Base-by-base conservation (phyloP, 1,140 invertebrate genomes). In the Sitophilus oryzae region DNA sequence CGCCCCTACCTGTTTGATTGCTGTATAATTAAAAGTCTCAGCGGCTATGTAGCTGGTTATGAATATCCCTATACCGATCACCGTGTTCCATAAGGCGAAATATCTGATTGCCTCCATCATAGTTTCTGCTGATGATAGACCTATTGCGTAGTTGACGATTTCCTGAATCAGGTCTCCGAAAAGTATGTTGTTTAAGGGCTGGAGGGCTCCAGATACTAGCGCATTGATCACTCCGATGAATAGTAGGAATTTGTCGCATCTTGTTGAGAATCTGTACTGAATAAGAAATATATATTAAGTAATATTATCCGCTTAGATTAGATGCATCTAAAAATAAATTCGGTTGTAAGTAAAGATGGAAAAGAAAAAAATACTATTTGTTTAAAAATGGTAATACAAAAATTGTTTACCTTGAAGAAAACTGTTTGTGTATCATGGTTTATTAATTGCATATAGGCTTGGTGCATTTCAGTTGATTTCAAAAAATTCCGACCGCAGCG, bases 161-260 rank as follows among this genome's bases (percentile, higher is more conserved):
- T 65, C 65, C 20, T 76, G 77, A 0, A 84, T 77, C 47, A 88
- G 72, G 51, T 77, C 73, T 2, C 85, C 82, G 65, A 86, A 85
- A n/a, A 88, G 73, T 6, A 84, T 69, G 40, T 83, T 83, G 62
- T 88, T 82, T 5, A 82, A 59, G 0, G 85, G 85, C 30, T 83
- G 79, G 21, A 79, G 77, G 8, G 77, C 67, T 6, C 84, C 84
- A 15, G 82, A 79, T 35, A 76, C 68, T 1, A 81, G 56, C 0
- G 82, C 77, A 42, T 74, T 77, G 44, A 83, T n/a, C 3, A 79
- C 59, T 5, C 82, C 85, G 10, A 85, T 56, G 9, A 65, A 56
- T 56, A 88, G 77, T 11, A 83, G 71, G 0, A 75, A 52, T 67
- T 79, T 79, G 66, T 88, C 84, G 23, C 59, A 66, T 21, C 42